These are phyloP conservation scores for Bombus confusus DNA, from an alignment of 1,140 invertebrate genomes.

Conservation along the genomic window DNA sequence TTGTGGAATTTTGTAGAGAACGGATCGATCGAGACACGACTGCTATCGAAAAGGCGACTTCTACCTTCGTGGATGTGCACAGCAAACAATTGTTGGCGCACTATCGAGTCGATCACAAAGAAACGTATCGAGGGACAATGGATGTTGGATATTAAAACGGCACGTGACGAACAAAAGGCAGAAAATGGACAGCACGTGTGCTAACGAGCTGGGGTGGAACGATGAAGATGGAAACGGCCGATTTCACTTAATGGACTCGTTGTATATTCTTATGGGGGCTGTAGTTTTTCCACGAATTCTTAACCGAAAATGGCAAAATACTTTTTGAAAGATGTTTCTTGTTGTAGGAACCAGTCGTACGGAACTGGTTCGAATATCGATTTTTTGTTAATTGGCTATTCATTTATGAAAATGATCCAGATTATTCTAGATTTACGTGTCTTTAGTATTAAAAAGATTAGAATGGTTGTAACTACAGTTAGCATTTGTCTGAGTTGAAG, in stretches of 20 bases:
- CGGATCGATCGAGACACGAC: not conserved
- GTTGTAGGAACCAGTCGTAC: no score
- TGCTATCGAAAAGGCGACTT: not conserved
- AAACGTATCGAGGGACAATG: slow-evolving; percentile 67
- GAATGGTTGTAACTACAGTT: not conserved
- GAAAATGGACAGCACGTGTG: slow-evolving; percentile 78
- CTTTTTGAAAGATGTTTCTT: no score
- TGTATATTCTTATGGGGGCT: not conserved
- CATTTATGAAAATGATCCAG: no score
- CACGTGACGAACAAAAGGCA: slow-evolving; percentile 78
- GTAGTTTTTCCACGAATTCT: not conserved
- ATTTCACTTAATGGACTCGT: slow-evolving; percentile 63
- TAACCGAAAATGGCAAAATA: not conserved
- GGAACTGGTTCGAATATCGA: not conserved
- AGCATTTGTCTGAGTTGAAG: not conserved
- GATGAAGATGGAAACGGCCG: slow-evolving; percentile 54
- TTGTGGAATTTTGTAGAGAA: not conserved
- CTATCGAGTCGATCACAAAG: slow-evolving; percentile 44
- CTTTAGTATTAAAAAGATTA: not conserved
- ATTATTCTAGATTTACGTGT: no score
- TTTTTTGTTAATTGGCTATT: not conserved
- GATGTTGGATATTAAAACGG: slow-evolving; percentile 74
- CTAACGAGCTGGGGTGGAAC: slow-evolving; percentile 62
- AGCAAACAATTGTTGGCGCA: slow-evolving; percentile 63
- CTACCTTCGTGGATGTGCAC: not conserved